These are phyloP conservation scores for Phaethon lepturus DNA, from an alignment of 2,113 vertebrate species.

Conservation along the genomic window DNA sequence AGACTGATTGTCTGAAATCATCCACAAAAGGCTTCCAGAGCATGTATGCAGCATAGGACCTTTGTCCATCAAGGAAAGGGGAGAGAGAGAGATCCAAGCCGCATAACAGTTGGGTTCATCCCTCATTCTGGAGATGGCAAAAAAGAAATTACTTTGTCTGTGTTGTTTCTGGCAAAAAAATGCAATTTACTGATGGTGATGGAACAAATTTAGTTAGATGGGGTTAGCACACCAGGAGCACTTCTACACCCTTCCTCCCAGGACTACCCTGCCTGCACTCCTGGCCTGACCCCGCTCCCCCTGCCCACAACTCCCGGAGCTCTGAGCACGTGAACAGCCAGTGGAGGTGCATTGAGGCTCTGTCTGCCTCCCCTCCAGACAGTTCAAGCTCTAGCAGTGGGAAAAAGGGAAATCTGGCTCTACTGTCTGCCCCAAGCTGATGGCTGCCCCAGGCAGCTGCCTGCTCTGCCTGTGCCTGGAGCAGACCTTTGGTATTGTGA, in stretches of 20 bases:
- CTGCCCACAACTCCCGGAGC: not conserved
- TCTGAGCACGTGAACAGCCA: rapidly evolving
- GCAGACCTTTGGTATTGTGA: not conserved
- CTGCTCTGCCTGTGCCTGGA: not conserved
- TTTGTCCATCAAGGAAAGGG: not conserved
- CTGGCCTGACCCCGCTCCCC: not conserved
- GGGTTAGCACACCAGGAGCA: not conserved
- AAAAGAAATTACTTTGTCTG: not conserved
- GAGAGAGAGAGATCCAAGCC: not conserved
- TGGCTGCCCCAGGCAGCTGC: not conserved
- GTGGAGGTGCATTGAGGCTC: not conserved
- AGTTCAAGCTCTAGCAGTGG: not conserved
- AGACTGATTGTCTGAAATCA: not conserved
- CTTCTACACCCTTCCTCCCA: not conserved
- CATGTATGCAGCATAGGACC: not conserved
- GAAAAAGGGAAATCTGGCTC: not conserved
- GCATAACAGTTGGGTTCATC: rapidly evolving
- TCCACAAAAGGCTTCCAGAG: not conserved
- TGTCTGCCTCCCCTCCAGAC: rapidly evolving
- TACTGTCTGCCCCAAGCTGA: not conserved
- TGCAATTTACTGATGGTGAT: not conserved
- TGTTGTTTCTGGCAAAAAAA: not conserved
- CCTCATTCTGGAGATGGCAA: not conserved
- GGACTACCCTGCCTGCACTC: not conserved
- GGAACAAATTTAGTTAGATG: not conserved